Evolutionary conservation across 2,888 invertebrate species (phyloP), one percentile per base, ranked within the genome.

Genomic region (Atrina japonica): DNA sequence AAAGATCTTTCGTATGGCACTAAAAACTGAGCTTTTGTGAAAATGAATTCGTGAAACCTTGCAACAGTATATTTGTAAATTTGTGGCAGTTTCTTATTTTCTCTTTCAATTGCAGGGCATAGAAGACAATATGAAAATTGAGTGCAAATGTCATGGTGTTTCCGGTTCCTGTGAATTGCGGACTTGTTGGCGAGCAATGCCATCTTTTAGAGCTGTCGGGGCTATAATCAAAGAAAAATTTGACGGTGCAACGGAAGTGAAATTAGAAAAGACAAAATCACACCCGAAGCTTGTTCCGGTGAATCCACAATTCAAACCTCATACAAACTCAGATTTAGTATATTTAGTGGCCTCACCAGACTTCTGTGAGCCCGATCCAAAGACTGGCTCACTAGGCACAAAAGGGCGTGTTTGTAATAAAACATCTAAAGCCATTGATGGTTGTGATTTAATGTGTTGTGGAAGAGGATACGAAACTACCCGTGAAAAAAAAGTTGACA

Each of bases 271-370:
- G 56, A 83, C 84, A 25, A 90, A 90, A 45, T 87, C 87, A 18
- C 63, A 97, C 95, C 35, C 73, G 52, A 77, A 83, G 47, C 78
- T 90, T 53, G 81, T 86, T 43, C 89, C 90, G 7, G 77, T 83
- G 30, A 88, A 88, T 76, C 77, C 82, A 49, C 85, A 89, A 81
- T 96, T 94, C 91, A 95, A 94, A 80, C 92, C 96, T 41, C 97
- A 97, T 52, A 97, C 97, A 0, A 95, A 96, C 7, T 95, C 95
- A 81, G 98, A 98, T 91, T 92, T 99, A 80, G 96, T 99, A 41
- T 99, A 96, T 91, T 92, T 98, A 84, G 96, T 97, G 84, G 95
- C 96, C 77, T 97, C 97, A n/a, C 98, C 98, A 0, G 97, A 98
- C 91, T 99, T 97, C 92, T 99, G 99, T 91, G 93, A 90, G 68